Base-by-base conservation (phyloP, 2,797 vertebrate genomes). In the Champsocephalus gunnari region DNA sequence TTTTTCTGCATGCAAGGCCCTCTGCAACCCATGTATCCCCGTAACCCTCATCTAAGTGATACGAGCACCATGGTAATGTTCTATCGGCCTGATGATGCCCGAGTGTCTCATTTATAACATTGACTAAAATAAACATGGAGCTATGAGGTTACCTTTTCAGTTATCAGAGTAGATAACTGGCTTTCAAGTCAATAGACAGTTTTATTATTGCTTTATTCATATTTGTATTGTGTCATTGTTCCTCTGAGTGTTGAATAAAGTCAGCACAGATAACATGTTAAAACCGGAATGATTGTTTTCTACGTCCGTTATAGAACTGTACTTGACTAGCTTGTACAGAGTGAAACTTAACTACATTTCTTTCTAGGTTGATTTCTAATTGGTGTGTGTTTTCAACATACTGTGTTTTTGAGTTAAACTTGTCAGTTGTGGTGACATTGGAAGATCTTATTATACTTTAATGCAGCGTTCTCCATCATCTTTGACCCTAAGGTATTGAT, bases 401-500 rank as follows among this genome's bases (percentile, higher is more conserved):
- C 19, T 47, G 28, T 24, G 45, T 41, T 61, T 71, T 34, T 69
- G 2, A 38, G 21, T 38, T 47, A 1, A 41, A 1, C 11, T 14
- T 4, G 0, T 14, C 48, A 62, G 17, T 50, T n/a, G 66, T 12
- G 2, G 19, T 71, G 5, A 55, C 14, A 66, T 38, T 44, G 7
- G 45, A 59, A 34, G 10, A 28, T 43, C 9, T 45, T 62, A 9
- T 50, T n/a, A 47, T 45, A 24, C 13, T 12, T 59, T 63, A 65
- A 53, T 53, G 19, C 9, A 3, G 3, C 13, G 60, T 48, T 32
- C 1, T 53, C 1, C 10, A 1, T 58, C 41, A 24, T 82, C 58
- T 83, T 14, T 79, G 34, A 48, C 53, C 64, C 71, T 49, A 88
- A 99, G 98, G 97, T 41, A 60, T 97, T 49, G 93, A 96, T 82